Percentiles rank a stretch among this genome's conserved stretches.
These are phyloP conservation scores for Diadema setosum DNA, from an alignment of 35 echinoderm and acorn worm species.

Conservation along the genomic window DNA sequence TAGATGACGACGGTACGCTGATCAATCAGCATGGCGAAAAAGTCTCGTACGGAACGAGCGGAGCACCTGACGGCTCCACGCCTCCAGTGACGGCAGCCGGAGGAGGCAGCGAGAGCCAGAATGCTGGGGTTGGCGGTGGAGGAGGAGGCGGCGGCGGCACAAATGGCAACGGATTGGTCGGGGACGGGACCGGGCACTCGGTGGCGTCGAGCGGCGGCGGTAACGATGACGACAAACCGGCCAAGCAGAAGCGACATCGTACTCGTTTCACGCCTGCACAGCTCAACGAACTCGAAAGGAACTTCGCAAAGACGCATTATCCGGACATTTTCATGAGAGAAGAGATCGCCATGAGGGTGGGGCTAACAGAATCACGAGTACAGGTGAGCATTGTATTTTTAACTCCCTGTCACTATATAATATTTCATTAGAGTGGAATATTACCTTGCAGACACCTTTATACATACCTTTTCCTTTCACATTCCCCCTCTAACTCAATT, in stretches of 20 bases:
- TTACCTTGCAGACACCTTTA: too few species aligned
- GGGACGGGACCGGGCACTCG: not conserved
- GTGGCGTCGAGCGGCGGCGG: not conserved
- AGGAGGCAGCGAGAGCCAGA: not conserved
- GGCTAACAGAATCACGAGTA: conserved; percentile 95
- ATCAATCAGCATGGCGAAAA: conserved; percentile 5
- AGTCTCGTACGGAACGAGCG: conserved; percentile 4
- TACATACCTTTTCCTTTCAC: too few species aligned
- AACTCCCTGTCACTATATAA: too few species aligned
- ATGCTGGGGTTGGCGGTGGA: not conserved
- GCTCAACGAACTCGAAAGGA: conserved; percentile 96
- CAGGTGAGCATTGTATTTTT: conserved; percentile 85
- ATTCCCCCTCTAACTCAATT: too few species aligned
- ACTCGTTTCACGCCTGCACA: conserved; percentile 97
- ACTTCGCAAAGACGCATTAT: conserved; percentile 99
- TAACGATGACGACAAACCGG: not conserved
- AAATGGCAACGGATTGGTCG: not conserved
- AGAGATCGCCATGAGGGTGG: conserved; percentile 98
- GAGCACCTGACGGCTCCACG: conserved; percentile 1
- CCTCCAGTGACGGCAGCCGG: not conserved
- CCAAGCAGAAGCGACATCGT: conserved; percentile 94
- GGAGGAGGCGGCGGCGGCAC: not conserved
- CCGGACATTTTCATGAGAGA: conserved; percentile 99
- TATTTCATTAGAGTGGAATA: too few species aligned
- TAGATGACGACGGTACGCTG: conserved; percentile 1